A percentile compares a stretch with the other conserved stretches of the same genome.
Conservation (phyloP, 2,113 vertebrate species). For the Nothobranchius furzeri region DNA sequence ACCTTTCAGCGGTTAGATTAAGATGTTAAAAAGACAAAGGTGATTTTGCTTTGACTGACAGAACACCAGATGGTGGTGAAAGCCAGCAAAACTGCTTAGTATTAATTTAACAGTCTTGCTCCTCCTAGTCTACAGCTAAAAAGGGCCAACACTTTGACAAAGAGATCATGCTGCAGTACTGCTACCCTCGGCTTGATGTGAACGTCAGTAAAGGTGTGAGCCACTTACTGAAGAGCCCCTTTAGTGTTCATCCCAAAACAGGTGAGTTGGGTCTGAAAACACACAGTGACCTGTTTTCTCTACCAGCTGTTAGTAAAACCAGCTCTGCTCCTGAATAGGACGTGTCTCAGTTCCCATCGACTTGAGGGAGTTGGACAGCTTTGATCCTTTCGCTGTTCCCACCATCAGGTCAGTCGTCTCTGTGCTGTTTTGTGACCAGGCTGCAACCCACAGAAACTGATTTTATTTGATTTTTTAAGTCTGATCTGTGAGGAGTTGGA, state of each 20-base stretch:
- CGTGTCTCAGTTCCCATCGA: slow-evolving; percentile 94
- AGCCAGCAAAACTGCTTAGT: too few species aligned
- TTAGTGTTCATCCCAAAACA: slow-evolving; percentile 97
- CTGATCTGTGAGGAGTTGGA: slow-evolving; percentile 89
- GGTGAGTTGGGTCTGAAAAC: slow-evolving; percentile 65
- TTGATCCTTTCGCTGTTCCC: slow-evolving; percentile 91
- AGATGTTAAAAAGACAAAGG: too few species aligned
- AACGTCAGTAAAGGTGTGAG: slow-evolving; percentile 96
- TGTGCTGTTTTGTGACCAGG: not conserved
- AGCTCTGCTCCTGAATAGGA: slow-evolving; percentile 68
- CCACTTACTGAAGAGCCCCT: slow-evolving; percentile 95
- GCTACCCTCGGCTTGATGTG: slow-evolving; percentile 93
- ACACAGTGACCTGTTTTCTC: not conserved
- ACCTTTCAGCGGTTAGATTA: too few species aligned
- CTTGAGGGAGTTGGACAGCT: slow-evolving; percentile 84
- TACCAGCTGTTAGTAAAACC: not conserved
- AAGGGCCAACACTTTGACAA: slow-evolving; percentile 72
- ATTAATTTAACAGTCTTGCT: not conserved
- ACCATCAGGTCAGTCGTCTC: slow-evolving; percentile 84
- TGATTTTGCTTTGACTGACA: too few species aligned
- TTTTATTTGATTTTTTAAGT: slow-evolving; percentile 52
- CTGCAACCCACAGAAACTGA: not conserved
- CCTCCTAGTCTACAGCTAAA: slow-evolving; percentile 28
- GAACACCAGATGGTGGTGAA: too few species aligned
- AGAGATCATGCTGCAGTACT: slow-evolving; percentile 96